These are phyloP conservation scores for Caenorhabditis macrosperma DNA, from an alignment of 2,888 invertebrate species.

Conservation along the genomic window DNA sequence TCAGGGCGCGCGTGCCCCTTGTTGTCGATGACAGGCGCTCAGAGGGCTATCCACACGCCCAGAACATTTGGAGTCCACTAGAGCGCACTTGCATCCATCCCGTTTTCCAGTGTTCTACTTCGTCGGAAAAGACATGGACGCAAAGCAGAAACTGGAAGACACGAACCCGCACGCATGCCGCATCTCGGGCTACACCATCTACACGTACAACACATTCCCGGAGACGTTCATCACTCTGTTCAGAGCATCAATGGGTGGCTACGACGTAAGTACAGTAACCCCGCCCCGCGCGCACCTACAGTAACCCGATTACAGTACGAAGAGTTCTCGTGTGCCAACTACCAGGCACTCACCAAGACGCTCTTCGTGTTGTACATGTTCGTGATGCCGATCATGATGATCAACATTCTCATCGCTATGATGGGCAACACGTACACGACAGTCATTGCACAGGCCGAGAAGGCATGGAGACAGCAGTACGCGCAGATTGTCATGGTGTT, in stretches of 20 bases:
- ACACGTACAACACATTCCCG: conserved; percentile 85
- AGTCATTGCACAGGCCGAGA: conserved; percentile 97
- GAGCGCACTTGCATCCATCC: neutral
- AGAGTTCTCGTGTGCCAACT: conserved; percentile 91
- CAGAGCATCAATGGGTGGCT: conserved; percentile 97
- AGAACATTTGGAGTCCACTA: too few species aligned
- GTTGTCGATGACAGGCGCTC: too few species aligned
- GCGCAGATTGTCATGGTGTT: conserved; percentile 97
- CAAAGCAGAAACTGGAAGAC: conserved; percentile 74
- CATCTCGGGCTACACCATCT: conserved; percentile 79
- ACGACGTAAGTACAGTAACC: conserved; percentile 87
- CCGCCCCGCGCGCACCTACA: too few species aligned
- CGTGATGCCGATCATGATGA: conserved; percentile 93
- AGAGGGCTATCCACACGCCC: too few species aligned
- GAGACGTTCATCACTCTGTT: conserved; percentile 98
- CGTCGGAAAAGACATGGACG: conserved; percentile 87
- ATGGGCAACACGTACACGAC: conserved; percentile 99
- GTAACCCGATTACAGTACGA: conserved; percentile 88
- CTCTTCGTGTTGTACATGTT: conserved; percentile 99
- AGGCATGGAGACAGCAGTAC: conserved; percentile 99
- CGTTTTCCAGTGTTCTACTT: conserved; percentile 85
- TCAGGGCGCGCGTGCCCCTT: too few species aligned
- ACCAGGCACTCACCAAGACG: conserved; percentile 92
- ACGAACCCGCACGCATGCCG: conserved; percentile 72
- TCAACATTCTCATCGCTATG: conserved; percentile 99